Percentiles rank a stretch among this genome's conserved stretches.
Conservation (phyloP, 2,888 invertebrate species). For the Agriopis marginaria region DNA sequence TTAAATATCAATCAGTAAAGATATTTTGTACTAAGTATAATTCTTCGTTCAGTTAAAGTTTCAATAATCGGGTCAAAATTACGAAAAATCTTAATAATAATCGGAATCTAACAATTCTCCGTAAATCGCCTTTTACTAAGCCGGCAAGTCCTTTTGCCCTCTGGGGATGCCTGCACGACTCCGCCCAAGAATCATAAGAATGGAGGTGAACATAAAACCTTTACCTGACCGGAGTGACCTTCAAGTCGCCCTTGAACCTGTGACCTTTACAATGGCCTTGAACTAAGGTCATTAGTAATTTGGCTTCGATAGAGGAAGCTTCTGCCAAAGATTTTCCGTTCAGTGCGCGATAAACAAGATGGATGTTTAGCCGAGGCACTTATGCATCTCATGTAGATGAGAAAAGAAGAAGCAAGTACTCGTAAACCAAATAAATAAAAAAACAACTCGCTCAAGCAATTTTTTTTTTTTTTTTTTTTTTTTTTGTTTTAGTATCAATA, state of each 20-base stretch:
- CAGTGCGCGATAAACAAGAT: conserved; percentile 1
- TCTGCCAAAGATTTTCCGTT: conserved; percentile 8
- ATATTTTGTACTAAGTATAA: too few relatives aligned
- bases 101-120: neutral
- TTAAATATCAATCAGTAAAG: too few relatives aligned
- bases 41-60: too few relatives aligned
- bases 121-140: neutral
- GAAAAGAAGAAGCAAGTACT: too few relatives aligned
- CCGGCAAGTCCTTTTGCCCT: conserved; percentile 7
- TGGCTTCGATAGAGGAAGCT: conserved; percentile 12
- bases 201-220: conserved; percentile 26
- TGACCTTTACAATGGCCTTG: conserved; percentile 5
- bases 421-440: too few relatives aligned
- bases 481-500: too few relatives aligned
- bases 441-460: too few relatives aligned
- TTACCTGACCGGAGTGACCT: conserved; percentile 26
- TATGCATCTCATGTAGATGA: neutral
- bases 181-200: conserved; percentile 20
- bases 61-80: neutral
- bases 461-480: too few relatives aligned
- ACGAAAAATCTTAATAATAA: neutral
- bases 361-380: neutral
- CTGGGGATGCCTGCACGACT: conserved; percentile 27
- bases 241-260: conserved; percentile 16
- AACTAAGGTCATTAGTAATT: conserved; percentile 10